Evolutionary conservation across 1,140 invertebrate genomes (phyloP).

Genomic region (Philaenus spumarius): DNA sequence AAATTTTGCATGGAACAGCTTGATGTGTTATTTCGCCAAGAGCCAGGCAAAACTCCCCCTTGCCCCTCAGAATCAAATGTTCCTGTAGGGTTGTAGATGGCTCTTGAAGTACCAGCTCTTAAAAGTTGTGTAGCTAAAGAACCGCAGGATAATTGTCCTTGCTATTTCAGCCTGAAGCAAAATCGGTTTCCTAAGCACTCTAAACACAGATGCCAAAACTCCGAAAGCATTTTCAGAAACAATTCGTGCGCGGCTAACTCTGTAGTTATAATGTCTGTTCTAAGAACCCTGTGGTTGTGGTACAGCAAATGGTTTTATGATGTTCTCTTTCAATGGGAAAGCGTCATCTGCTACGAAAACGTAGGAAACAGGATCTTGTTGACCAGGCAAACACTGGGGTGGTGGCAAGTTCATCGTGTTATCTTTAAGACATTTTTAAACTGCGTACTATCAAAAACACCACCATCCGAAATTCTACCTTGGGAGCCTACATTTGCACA

Average conservation of each 20-base stretch:
- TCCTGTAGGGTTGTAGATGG: not conserved
- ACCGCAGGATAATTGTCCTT: not conserved
- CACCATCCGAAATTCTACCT: too few species aligned
- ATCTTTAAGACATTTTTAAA: slow-evolving; percentile 33
- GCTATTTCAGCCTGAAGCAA: slow-evolving; percentile 25
- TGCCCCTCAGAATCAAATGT: slow-evolving; percentile 4
- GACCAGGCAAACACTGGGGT: slow-evolving; percentile 29
- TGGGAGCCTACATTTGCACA: slow-evolving; percentile 40
- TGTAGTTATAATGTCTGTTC: slow-evolving; percentile 39
- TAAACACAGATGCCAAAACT: slow-evolving; percentile 40
- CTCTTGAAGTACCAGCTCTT: not conserved
- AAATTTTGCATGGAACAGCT: too few species aligned
- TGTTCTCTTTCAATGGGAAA: slow-evolving; percentile 32
- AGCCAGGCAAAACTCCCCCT: too few species aligned
- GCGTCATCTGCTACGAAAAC: slow-evolving; percentile 41
- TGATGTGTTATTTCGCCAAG: too few species aligned
- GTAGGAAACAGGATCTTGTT: slow-evolving; percentile 30
- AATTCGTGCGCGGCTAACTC: slow-evolving; percentile 35
- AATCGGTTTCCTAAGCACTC: slow-evolving; percentile 37
- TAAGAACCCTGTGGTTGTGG: slow-evolving; percentile 38
- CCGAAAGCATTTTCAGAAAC: slow-evolving; percentile 48
- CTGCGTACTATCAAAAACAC: slow-evolving; percentile 27
- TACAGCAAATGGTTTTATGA: slow-evolving; percentile 43
- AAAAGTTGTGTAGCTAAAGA: not conserved
- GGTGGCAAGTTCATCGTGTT: slow-evolving; percentile 34